These are phyloP conservation scores for Synanthedon vespiformis DNA, from an alignment of 2,888 invertebrate genomes.

Conservation along the genomic window DNA sequence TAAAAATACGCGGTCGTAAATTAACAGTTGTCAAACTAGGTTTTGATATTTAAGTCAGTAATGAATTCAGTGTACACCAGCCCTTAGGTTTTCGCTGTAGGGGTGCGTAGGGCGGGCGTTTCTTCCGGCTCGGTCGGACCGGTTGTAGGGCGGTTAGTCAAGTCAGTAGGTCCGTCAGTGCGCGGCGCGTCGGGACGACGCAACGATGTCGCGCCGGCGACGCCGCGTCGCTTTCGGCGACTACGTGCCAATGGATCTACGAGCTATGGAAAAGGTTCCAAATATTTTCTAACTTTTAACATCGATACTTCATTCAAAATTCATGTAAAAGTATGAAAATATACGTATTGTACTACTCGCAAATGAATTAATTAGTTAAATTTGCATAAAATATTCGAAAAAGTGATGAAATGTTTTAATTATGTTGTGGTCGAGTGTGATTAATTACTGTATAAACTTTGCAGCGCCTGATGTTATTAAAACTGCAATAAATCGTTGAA, in stretches of 20 bases:
- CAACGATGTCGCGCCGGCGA: constrained; percentile 54
- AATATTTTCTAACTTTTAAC: not conserved
- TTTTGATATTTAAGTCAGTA: too few relatives aligned
- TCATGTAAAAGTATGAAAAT: constrained; percentile 5
- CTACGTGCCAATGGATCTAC: constrained; percentile 59
- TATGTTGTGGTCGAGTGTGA: constrained; percentile 5
- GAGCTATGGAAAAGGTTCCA: constrained; percentile 61
- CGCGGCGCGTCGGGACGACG: constrained; percentile 43
- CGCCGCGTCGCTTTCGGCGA: constrained; percentile 62
- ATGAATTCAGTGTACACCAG: too few relatives aligned
- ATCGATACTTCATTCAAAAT: constrained; percentile 4
- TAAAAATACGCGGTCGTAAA: too few relatives aligned
- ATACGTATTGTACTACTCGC: not conserved
- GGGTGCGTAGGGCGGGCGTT: constrained; percentile 3
- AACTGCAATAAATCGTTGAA: constrained; percentile 2
- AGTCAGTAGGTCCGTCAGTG: constrained; percentile 24
- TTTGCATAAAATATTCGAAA: constrained; percentile 7
- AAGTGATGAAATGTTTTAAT: constrained; percentile 10
- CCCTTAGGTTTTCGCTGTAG: not conserved
- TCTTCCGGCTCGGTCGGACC: constrained; percentile 1
- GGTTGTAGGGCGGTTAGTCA: not conserved
- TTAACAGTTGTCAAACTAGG: too few relatives aligned
- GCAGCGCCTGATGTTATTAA: constrained; percentile 4
- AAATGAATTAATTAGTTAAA: constrained; percentile 4
- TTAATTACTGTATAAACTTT: not conserved